Base-by-base conservation (phyloP, 2,113 vertebrate species). In the Mesembrinibis cayennensis region DNA sequence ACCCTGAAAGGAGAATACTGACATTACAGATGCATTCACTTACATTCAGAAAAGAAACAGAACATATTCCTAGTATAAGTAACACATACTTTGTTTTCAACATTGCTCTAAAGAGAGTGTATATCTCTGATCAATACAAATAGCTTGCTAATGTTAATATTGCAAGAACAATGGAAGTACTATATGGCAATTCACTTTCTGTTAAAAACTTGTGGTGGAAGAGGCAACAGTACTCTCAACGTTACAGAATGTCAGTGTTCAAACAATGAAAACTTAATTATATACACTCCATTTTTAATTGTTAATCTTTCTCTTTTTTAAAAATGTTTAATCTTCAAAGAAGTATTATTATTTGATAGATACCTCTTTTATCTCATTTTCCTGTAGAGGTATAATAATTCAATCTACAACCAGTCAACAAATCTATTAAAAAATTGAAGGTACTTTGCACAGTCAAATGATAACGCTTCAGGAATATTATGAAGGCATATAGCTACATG, bases 111-210 rank as follows among this genome's bases (percentile, higher is more conserved):
- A 86, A 29, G 36, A 79, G 80, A 34, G 34, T 34, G 12, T 27
- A 56, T 10, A n/a, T 7, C 55, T 58, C 5, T 44, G 9, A 72
- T 79, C 72, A 71, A 34, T 77, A 36, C 11, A 56, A 47, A 36
- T 56, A 82, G 77, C 23, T 73, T 76, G 45, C 76, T 93, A 66
- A 90, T 55, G 90, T 93, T 90, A 94, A 93, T 82, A 90, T 17
- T 80, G 9, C 50, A 83, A 65, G 61, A 95, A 81, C 20, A 63
- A 45, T 47, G 70, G 32, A 74, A 82, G 29, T 53, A 80, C 40
- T 72, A 61, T 9, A 58, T 7, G 38, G 63, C 36, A 63, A 89
- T 74, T 92, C 25, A 65, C 52, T 65, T 93, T 86, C 82, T 85
- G 69, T 94, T 82, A 78, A 77, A 45, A 74, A 50, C 20, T 79